These are phyloP conservation scores for Noctua janthina DNA, from an alignment of 2,888 invertebrate genomes.

Conservation along the genomic window DNA sequence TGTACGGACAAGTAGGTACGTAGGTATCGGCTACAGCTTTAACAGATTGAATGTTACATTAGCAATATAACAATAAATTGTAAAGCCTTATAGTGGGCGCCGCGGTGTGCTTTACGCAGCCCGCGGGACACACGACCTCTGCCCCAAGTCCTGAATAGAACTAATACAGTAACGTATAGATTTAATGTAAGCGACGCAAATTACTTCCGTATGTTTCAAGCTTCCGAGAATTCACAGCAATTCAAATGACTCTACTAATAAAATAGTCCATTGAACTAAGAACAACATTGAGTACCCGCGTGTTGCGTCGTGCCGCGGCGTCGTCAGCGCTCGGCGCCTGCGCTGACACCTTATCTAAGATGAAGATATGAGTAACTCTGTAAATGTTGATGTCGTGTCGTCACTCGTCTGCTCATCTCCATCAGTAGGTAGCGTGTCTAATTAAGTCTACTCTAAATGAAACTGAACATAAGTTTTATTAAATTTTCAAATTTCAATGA, in stretches of 20 bases:
- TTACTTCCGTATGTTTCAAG: background rate
- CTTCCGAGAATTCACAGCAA: background rate
- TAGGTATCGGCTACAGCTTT: constrained; percentile 76
- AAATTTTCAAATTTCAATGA: constrained; percentile 88
- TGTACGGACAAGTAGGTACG: constrained; percentile 61
- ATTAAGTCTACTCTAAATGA: constrained; percentile 84
- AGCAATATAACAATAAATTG: constrained; percentile 73
- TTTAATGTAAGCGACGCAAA: constrained; percentile 5
- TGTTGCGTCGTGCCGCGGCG: background rate
- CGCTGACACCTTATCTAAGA: background rate
- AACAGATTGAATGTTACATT: constrained; percentile 73
- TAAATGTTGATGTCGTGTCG: constrained; percentile 71
- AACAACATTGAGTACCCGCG: background rate
- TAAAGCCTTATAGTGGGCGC: constrained; percentile 69
- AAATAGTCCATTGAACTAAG: no score
- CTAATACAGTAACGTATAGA: constrained; percentile 5
- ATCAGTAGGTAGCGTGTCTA: constrained; percentile 83
- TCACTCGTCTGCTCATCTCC: constrained; percentile 75
- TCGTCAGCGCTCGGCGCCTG: background rate
- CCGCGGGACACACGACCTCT: background rate
- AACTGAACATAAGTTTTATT: constrained; percentile 87
- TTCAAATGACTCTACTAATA: background rate
- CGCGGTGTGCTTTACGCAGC: background rate
- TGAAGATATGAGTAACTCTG: constrained; percentile 26
- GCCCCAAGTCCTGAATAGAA: constrained; percentile 1